Conservation (phyloP, 2,888 invertebrate species). For the Drosophila percnosoma region DNA sequence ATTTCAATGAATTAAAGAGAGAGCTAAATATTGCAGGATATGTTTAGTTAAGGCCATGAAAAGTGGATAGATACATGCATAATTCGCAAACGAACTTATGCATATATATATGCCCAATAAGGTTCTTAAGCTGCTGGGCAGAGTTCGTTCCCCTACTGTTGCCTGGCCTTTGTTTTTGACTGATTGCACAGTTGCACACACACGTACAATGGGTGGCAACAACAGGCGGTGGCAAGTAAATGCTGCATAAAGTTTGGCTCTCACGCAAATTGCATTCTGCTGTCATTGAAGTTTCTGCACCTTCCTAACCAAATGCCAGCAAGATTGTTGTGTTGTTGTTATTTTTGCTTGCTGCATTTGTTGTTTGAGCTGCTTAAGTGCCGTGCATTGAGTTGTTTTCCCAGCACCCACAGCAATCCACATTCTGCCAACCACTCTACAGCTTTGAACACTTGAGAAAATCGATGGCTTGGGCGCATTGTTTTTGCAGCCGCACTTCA, state of each 20-base stretch:
- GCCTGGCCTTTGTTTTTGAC: constrained; percentile 26
- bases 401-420: constrained; percentile 27
- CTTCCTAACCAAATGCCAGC: constrained; percentile 65
- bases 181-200: constrained; percentile 53
- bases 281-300: constrained; percentile 71
- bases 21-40: not conserved
- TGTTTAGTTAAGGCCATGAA: constrained; percentile 15
- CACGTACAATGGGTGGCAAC: constrained; percentile 24
- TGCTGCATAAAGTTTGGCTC: constrained; percentile 55
- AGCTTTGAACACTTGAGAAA: constrained; percentile 53
- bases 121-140: constrained; percentile 28
- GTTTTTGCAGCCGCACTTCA: constrained; percentile 78
- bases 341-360: constrained; percentile 28
- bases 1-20: constrained; percentile 37
- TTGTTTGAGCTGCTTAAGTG: constrained; percentile 73
- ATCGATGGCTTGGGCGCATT: constrained; percentile 64
- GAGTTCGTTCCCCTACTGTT: not conserved
- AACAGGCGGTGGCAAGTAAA: constrained; percentile 40
- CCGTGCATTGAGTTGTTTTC: constrained; percentile 79
- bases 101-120: not conserved
- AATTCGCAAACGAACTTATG: constrained; percentile 2
- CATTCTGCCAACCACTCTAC: not conserved
- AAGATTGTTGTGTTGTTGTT: constrained; percentile 36
- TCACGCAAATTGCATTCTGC: constrained; percentile 70
- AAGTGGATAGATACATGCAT: not conserved